phyloP scores from a whole-genome alignment of 1,140 invertebrate genomes.

The Drosophila willistoni region DNA sequence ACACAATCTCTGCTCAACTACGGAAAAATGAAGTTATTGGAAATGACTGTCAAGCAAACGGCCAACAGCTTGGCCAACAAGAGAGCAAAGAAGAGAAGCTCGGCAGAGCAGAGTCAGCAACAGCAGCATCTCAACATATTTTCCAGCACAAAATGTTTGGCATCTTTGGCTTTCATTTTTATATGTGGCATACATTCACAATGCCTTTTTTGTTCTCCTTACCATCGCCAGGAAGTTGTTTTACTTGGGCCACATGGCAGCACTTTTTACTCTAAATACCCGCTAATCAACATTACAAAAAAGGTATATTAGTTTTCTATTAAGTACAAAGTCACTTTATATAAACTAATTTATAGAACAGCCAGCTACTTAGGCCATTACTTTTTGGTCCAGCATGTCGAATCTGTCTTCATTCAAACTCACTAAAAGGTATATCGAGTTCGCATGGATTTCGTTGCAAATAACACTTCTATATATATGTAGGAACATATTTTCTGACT shows the following conservation, averaged over 20 bases:
- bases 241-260: slow-evolving; percentile 51
- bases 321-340: no score
- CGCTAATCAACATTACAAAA: not conserved
- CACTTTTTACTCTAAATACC: slow-evolving; percentile 47
- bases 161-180: slow-evolving; percentile 69
- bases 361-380: no score
- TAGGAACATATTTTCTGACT: not conserved
- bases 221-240: slow-evolving; percentile 43
- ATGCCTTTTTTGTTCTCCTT: slow-evolving; percentile 28
- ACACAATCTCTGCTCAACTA: slow-evolving; percentile 80
- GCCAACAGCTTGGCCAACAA: slow-evolving; percentile 66
- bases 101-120: slow-evolving; percentile 17
- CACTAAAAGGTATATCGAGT: not conserved
- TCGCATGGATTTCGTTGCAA: not conserved
- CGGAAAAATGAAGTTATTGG: slow-evolving; percentile 80
- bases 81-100: not conserved
- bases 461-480: not conserved
- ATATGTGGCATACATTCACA: slow-evolving; percentile 40
- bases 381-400: no score
- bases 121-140: slow-evolving; percentile 38
- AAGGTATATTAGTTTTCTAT: not conserved
- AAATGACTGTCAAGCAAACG: slow-evolving; percentile 75
- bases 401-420: not conserved
- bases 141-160: slow-evolving; percentile 70
- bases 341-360: no score